Evolutionary conservation across 64 coral and sea anemone species (phyloP), one percentile per base, ranked within the genome.

Genomic region (Trachythela sp.): DNA sequence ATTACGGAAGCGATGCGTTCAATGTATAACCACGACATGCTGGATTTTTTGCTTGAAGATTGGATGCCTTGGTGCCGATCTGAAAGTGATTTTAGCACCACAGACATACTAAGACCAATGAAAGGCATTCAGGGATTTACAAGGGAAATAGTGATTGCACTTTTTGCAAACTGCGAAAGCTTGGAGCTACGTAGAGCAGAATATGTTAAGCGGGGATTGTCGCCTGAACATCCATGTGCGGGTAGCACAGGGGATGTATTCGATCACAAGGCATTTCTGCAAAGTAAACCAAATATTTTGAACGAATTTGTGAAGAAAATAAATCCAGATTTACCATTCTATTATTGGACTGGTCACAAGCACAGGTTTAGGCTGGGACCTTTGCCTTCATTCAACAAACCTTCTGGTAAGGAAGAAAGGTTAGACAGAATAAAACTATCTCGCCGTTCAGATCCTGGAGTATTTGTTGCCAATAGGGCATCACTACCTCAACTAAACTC

Each of bases 381-480:
- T 9, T 20, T 87, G 48, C 64, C 85, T 27, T 87, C 85, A 6
- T 92, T 92, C 43, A 92, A 92, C 48, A 51, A 75, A 10, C 77
- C 89, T 20, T 90, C 89, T 36, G 90, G 83, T 24, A 20, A 20
- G 9, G 71, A 51, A 15, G 84, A 91, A 85, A 85, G 90, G 48
- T 29, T 91, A n/a, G 90, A 91, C 84, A 71, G 40, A 42, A 40
- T 91, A 30, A 70, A 68, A 9, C 0, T 76, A 39, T 91, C 84
- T 24, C 41, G 90, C 22, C 39, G 84, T 35, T 70, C 36, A 41
- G 90, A 91, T 86, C 90, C 90, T 60, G 90, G 90, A 38, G 90
- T 91, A 24, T 90, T 91, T 54, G 56, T 86, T 29, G 58, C 90
- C 37, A 86, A 86, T 51, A n/a, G 84, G 13, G 84, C 90, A 24